A percentile compares a stretch with the other conserved stretches of the same genome.
These are phyloP conservation scores for Myocastor coypus DNA, from an alignment of 2,113 vertebrate species.

Conservation along the genomic window DNA sequence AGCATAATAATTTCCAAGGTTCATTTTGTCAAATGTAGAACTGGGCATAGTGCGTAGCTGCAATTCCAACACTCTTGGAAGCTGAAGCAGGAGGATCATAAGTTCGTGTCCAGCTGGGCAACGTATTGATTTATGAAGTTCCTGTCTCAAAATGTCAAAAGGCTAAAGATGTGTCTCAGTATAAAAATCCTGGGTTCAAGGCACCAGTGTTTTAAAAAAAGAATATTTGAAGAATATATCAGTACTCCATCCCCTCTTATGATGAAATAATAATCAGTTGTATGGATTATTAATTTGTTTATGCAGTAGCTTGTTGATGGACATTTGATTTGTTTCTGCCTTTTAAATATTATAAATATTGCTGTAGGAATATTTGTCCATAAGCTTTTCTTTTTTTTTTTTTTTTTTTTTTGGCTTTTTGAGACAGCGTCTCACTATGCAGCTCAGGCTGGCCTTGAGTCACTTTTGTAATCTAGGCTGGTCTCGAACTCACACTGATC, in stretches of 20 bases:
- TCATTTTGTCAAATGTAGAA: neutral
- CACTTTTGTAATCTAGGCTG: no score
- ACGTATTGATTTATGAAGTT: neutral
- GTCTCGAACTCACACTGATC: no score
- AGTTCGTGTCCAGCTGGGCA: neutral
- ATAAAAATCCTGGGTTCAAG: neutral
- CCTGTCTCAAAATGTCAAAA: neutral
- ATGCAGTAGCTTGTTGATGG: neutral
- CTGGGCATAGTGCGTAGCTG: neutral
- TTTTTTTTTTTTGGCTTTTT: no score
- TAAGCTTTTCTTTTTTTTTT: neutral
- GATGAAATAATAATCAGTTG: neutral
- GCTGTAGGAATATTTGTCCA: neutral
- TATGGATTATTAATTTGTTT: neutral
- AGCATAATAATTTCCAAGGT: neutral
- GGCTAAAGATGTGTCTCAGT: neutral
- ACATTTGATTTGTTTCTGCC: neutral
- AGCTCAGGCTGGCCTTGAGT: no score
- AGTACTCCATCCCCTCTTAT: neutral
- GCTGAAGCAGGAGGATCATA: neutral
- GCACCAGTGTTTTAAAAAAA: neutral
- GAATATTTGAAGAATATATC: neutral
- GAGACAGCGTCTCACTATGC: no score
- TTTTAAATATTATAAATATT: neutral
- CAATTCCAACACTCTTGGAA: neutral